Conservation (phyloP, 2,113 vertebrate species). For the Phyllopteryx taeniolatus region DNA sequence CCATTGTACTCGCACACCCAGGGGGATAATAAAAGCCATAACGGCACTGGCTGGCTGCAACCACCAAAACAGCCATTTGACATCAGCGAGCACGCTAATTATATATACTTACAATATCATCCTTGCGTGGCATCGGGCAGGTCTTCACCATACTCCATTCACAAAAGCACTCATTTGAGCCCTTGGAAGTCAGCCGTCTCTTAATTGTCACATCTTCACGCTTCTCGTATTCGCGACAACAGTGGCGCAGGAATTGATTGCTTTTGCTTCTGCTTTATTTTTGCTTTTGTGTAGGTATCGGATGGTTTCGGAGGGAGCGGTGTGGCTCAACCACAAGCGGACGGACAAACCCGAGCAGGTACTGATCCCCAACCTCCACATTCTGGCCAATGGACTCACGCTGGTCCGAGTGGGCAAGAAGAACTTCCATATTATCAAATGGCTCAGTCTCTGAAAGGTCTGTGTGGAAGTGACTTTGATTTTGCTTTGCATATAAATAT, state of each 20-base stretch:
- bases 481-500: conserved; percentile 24
- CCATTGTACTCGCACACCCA: not conserved
- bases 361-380: conserved; percentile 83
- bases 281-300: conserved; percentile 73
- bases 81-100: not conserved
- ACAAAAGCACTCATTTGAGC: not conserved
- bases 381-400: conserved; percentile 90
- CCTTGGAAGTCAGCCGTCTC: not conserved
- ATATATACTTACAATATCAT: not conserved
- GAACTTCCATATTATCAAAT: conserved; percentile 92
- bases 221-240: not conserved
- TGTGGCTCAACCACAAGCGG: conserved; percentile 86
- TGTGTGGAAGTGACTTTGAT: not conserved
- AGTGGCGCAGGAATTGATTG: not conserved
- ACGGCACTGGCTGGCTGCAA: not conserved
- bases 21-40: not conserved
- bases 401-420: conserved; percentile 88
- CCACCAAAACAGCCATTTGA: not conserved
- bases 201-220: not conserved
- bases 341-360: conserved; percentile 83
- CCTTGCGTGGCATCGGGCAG: not conserved
- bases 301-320: conserved; percentile 85
- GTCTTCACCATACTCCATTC: not conserved
- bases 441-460: conserved; percentile 76
- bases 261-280: not conserved